These are phyloP conservation scores for Ichneumoninae sp. DNA, from an alignment of 2,888 invertebrate genomes.

Conservation along the genomic window DNA sequence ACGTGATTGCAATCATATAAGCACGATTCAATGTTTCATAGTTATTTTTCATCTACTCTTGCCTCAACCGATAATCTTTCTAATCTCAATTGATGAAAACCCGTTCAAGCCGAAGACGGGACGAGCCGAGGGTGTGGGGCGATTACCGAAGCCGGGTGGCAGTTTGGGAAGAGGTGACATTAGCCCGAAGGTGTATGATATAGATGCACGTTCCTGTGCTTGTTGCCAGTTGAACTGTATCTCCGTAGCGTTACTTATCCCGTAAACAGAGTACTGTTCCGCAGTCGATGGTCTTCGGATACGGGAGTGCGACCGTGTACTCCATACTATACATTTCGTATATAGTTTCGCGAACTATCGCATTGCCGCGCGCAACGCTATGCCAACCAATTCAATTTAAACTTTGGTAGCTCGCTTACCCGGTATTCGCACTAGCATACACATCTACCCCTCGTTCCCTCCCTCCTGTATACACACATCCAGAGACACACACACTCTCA, in stretches of 20 bases:
- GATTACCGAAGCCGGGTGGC: constrained; percentile 26
- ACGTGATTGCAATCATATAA: not conserved
- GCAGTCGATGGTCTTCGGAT: constrained; percentile 83
- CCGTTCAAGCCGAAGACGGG: constrained; percentile 50
- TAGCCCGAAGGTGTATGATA: constrained; percentile 41
- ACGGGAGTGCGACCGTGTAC: constrained; percentile 70
- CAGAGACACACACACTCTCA: constrained; percentile 13
- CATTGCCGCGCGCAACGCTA: constrained; percentile 76
- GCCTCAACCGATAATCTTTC: constrained; percentile 8
- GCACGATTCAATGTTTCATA: not conserved
- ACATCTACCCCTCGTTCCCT: constrained; percentile 38
- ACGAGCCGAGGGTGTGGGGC: constrained; percentile 59
- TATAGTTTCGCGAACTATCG: constrained; percentile 81
- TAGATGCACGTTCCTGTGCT: constrained; percentile 74
- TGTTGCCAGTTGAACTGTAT: constrained; percentile 81
- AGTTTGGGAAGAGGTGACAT: constrained; percentile 59
- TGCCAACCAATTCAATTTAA: constrained; percentile 83
- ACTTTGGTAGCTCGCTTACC: constrained; percentile 76
- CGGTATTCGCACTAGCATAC: constrained; percentile 56
- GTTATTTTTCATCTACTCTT: not conserved
- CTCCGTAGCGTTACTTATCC: constrained; percentile 81
- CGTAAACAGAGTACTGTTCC: constrained; percentile 82
- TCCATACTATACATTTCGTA: constrained; percentile 67
- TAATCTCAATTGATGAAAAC: constrained; percentile 41
- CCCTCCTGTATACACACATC: constrained; percentile 26